phyloP scores from a whole-genome alignment of 2,888 invertebrate genomes.

The Sarcophaga caerulescens region DNA sequence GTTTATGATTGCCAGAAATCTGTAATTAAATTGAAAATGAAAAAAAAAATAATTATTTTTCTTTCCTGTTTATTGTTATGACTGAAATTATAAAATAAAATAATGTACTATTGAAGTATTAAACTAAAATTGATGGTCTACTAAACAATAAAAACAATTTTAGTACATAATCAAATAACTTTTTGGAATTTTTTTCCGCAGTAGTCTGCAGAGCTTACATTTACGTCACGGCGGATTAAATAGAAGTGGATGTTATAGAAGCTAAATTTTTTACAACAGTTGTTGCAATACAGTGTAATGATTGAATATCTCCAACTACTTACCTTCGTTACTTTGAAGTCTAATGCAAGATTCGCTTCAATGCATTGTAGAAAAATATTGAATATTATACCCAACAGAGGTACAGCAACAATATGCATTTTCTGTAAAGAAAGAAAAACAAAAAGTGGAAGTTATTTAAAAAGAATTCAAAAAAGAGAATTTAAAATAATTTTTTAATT shows the following conservation, averaged over 20 bases:
- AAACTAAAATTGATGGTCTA: no score
- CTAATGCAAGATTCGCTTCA: constrained; percentile 79
- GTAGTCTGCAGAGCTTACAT: no score
- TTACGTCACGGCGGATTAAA: no score
- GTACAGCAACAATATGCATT: constrained; percentile 80
- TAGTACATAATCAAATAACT: no score
- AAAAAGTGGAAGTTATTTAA: not conserved
- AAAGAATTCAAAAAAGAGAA: constrained; percentile 1
- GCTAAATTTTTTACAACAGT: no score
- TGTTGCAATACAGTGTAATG: no score
- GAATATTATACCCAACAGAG: constrained; percentile 78
- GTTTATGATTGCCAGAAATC: constrained; percentile 71
- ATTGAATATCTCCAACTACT: constrained; percentile 59
- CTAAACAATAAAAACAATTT: not conserved
- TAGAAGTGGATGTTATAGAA: no score
- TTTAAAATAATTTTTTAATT: not conserved
- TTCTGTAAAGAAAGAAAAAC: constrained; percentile 75
- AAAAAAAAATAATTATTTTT: no score
- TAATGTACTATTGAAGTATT: no score
- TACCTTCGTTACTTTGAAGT: constrained; percentile 79
- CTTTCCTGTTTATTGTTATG: no score
- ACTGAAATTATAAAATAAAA: no score
- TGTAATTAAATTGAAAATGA: constrained; percentile 52
- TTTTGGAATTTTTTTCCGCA: no score
- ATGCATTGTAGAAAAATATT: constrained; percentile 77